Percentiles rank a stretch among this genome's conserved stretches.
phyloP scores from a whole-genome alignment of 2,113 vertebrate genomes.

The Vicugna pacos region DNA sequence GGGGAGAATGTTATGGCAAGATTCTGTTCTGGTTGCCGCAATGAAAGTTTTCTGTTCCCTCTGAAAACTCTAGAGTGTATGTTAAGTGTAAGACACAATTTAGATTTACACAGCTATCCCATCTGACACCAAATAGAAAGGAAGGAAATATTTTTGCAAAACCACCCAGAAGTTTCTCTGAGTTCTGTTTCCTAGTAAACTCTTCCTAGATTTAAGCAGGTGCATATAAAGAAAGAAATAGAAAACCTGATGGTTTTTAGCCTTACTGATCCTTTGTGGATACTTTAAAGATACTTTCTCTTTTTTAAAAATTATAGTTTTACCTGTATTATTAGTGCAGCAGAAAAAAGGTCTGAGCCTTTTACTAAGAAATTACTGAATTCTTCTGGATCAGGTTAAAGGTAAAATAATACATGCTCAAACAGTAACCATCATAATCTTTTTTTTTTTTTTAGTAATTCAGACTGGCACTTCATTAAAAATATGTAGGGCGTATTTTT shows the following conservation, averaged over 20 bases:
- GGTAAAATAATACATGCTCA: background rate
- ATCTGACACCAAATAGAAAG: background rate
- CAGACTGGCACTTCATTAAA: background rate
- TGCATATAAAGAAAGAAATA: background rate
- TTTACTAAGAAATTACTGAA: background rate
- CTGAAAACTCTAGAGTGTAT: background rate
- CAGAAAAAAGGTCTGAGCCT: background rate
- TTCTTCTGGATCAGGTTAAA: constrained; percentile 8
- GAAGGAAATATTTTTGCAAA: background rate
- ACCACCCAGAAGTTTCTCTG: background rate
- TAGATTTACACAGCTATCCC: background rate
- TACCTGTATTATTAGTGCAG: background rate
- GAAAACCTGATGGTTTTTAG: background rate
- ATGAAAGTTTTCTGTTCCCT: background rate
- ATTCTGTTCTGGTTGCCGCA: background rate
- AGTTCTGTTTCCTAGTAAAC: background rate
- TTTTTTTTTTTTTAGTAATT: background rate
- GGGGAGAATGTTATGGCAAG: background rate
- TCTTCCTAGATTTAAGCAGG: constrained; percentile 16
- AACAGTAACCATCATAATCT: background rate
- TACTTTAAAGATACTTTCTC: background rate
- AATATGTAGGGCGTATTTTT: background rate
- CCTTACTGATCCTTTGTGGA: background rate
- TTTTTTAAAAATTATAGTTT: background rate
- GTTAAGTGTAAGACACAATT: background rate